Conservation (phyloP, 2,797 vertebrate genomes). For the Manis crassicaudata region DNA sequence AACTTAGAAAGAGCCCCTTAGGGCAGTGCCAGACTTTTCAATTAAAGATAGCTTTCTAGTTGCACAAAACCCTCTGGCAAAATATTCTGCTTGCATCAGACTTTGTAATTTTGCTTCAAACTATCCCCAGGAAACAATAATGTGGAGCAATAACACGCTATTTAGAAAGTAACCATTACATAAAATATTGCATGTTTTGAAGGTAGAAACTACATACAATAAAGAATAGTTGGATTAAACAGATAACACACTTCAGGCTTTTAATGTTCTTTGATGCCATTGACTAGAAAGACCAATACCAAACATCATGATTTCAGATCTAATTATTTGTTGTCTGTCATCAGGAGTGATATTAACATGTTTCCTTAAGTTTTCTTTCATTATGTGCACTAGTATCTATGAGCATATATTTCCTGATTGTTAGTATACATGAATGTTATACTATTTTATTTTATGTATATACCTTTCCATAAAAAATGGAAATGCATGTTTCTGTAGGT, state of each 20-base stretch:
- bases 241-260: background rate
- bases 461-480: background rate
- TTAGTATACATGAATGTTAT: background rate
- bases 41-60: background rate
- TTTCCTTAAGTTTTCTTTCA: background rate
- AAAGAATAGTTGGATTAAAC: background rate
- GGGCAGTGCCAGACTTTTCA: background rate
- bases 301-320: background rate
- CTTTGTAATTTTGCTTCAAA: constrained; percentile 26
- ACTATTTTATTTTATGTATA: background rate
- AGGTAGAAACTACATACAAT: background rate
- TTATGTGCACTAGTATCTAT: background rate
- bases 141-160: background rate
- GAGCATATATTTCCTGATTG: background rate
- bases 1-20: background rate
- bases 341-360: background rate
- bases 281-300: background rate
- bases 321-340: background rate
- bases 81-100: constrained; percentile 6
- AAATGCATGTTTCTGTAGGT: background rate
- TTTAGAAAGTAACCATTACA: background rate
- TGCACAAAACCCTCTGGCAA: constrained; percentile 44
- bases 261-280: background rate
- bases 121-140: background rate
- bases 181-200: background rate